phyloP scores from a whole-genome alignment of 2,113 vertebrate genomes.

The Seriola rivoliana region DNA sequence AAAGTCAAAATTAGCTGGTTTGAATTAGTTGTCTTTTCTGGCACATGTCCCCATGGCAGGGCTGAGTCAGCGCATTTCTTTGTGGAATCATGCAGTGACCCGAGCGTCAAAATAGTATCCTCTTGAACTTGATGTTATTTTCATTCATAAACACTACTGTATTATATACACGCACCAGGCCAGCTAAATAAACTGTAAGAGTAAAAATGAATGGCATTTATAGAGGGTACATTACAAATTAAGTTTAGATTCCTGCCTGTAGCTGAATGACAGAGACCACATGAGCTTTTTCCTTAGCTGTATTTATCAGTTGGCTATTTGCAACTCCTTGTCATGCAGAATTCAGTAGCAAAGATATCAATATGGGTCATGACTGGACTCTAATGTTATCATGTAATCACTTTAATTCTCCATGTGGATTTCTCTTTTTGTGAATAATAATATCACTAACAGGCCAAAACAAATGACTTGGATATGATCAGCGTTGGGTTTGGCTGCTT shows the following conservation, averaged over 20 bases:
- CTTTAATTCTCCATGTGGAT: conserved; percentile 9
- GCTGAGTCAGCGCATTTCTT: conserved; percentile 58
- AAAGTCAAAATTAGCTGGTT: conserved; percentile 60
- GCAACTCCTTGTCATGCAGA: background rate
- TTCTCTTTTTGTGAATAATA: conserved; percentile 14
- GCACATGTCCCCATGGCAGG: conserved; percentile 13
- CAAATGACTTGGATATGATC: conserved; percentile 36
- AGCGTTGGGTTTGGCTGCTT: conserved; percentile 13
- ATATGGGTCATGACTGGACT: background rate
- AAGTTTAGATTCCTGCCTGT: background rate
- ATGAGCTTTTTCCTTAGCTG: background rate
- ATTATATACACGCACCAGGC: background rate
- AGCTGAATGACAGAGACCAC: background rate
- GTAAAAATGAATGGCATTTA: background rate
- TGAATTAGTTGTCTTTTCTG: conserved; percentile 60
- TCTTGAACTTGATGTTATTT: conserved; percentile 25
- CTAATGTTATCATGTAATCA: background rate
- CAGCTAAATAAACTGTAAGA: background rate
- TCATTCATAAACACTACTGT: conserved; percentile 4
- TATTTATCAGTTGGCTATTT: background rate
- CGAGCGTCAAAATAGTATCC: conserved; percentile 2
- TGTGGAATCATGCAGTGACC: conserved; percentile 32
- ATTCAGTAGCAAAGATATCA: background rate
- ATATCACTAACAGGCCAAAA: conserved; percentile 11
- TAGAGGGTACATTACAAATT: background rate